These are phyloP conservation scores for Oostethus manadensis DNA, from an alignment of 2,113 vertebrate species.

Conservation along the genomic window DNA sequence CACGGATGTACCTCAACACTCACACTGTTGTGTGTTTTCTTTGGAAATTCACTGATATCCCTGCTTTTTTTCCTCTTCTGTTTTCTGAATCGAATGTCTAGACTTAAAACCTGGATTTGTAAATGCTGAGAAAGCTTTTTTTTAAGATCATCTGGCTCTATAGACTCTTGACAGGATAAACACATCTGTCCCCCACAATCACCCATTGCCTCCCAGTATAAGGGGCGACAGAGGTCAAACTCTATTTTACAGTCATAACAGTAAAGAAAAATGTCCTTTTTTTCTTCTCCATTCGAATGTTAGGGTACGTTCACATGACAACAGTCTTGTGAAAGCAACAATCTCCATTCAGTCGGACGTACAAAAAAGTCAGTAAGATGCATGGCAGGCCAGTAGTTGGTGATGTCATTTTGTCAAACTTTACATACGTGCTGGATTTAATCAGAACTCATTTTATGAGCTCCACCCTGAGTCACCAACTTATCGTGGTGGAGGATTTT, in stretches of 20 bases:
- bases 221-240: conserved; percentile 37
- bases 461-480: too few species aligned
- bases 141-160: conserved; percentile 17
- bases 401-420: too few species aligned
- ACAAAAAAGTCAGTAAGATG: too few species aligned
- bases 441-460: too few species aligned
- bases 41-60: conserved; percentile 24
- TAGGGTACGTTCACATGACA: too few species aligned
- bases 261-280: conserved; percentile 20
- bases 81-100: conserved; percentile 22
- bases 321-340: too few species aligned
- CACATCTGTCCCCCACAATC: conserved; percentile 31
- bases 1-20: conserved; percentile 12
- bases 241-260: conserved; percentile 28
- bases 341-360: too few species aligned
- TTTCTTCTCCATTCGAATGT: too few species aligned
- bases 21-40: conserved; percentile 30
- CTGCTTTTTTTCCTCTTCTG: conserved; percentile 25
- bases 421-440: too few species aligned
- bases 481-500: too few species aligned
- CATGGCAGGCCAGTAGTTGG: too few species aligned
- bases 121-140: conserved; percentile 7
- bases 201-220: conserved; percentile 21
- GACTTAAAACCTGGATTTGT: conserved; percentile 3
- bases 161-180: conserved; percentile 21